Evolutionary conservation across 2,888 invertebrate genomes (phyloP).

Genomic region (Drosophila lutescens): DNA sequence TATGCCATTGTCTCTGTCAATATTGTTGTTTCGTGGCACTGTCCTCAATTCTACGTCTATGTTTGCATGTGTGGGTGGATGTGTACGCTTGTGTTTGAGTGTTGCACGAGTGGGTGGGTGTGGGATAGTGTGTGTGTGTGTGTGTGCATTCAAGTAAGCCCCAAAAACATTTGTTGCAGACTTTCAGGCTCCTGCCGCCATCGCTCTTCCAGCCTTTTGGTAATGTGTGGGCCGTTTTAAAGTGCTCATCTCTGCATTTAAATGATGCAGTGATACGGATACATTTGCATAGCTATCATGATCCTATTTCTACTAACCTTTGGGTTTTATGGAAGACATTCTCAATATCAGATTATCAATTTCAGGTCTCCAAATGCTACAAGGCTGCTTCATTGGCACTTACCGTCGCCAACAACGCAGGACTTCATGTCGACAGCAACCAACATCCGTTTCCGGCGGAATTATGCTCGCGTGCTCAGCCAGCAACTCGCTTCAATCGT

Average conservation of each 20-base stretch:
- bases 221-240: conserved; percentile 63
- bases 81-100: conserved; percentile 20
- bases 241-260: conserved; percentile 42
- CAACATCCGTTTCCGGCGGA: conserved; percentile 68
- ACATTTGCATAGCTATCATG: conserved; percentile 4
- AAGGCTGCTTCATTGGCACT: conserved; percentile 31
- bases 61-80: conserved; percentile 11
- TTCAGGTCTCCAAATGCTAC: background rate
- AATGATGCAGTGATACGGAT: conserved; percentile 25
- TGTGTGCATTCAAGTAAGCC: conserved; percentile 34
- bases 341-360: background rate
- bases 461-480: conserved; percentile 56
- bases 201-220: conserved; percentile 36
- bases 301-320: background rate
- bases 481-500: conserved; percentile 20
- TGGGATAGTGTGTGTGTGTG: conserved; percentile 10
- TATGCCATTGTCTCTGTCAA: conserved; percentile 76
- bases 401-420: conserved; percentile 32
- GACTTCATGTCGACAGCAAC: conserved; percentile 36
- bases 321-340: background rate
- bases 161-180: conserved; percentile 69
- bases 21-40: conserved; percentile 64
- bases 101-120: conserved; percentile 4
- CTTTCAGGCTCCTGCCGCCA: conserved; percentile 48
- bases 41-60: conserved; percentile 39